Evolutionary conservation across 2,888 invertebrate species (phyloP).

Genomic region (Phengaris alcon): DNA sequence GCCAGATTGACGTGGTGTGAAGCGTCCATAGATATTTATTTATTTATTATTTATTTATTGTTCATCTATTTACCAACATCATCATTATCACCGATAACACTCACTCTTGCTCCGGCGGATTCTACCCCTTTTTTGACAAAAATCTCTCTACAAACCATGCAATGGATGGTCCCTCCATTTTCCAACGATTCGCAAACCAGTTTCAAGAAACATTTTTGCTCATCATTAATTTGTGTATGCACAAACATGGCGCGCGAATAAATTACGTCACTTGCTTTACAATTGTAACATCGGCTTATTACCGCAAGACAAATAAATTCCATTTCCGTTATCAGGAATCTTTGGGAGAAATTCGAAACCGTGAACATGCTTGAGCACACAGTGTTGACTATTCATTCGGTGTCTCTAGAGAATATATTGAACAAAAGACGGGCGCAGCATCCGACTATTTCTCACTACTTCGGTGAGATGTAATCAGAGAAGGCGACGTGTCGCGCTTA

Average conservation of each 20-base stretch:
- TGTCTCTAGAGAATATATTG: constrained; percentile 72
- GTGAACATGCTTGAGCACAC: constrained; percentile 73
- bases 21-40: no score
- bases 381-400: constrained; percentile 74
- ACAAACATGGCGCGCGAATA: constrained; percentile 32
- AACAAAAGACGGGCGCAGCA: constrained; percentile 76
- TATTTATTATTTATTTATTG: no score
- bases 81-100: neutral
- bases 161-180: neutral
- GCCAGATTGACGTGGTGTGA: no score
- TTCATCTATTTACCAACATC: neutral
- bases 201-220: constrained; percentile 21
- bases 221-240: constrained; percentile 23
- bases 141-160: neutral
- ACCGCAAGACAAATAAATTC: constrained; percentile 74
- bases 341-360: constrained; percentile 77
- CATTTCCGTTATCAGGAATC: constrained; percentile 72
- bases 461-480: constrained; percentile 80
- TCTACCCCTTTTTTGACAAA: no score
- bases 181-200: neutral
- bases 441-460: constrained; percentile 78
- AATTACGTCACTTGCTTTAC: constrained; percentile 60
- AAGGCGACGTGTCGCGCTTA: constrained; percentile 79
- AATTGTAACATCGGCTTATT: constrained; percentile 74
- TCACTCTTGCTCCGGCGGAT: neutral